A percentile compares a stretch with the other conserved stretches of the same genome.
Evolutionary conservation across 2,797 vertebrate species (phyloP).

Genomic region (Hybognathus amarus): DNA sequence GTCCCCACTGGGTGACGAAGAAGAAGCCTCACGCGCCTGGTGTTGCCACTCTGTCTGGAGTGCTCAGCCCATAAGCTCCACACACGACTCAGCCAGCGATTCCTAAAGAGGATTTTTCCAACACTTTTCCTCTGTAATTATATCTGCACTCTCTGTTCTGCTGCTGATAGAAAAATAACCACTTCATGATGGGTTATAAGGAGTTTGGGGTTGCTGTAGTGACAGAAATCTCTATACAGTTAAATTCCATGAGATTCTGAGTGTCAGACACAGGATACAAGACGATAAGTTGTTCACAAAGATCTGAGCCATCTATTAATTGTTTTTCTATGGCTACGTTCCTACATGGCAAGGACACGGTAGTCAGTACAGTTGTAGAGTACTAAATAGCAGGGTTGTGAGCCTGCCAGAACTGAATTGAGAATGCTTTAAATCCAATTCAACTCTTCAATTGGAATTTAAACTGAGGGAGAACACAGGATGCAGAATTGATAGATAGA

Average conservation of each 20-base stretch:
- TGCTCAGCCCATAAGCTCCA: constrained; percentile 76
- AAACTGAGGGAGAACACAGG: not conserved
- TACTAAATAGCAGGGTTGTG: not conserved
- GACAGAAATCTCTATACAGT: constrained; percentile 42
- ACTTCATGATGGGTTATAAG: constrained; percentile 75
- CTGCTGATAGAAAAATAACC: constrained; percentile 63
- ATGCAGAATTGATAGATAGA: not conserved
- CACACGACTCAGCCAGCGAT: constrained; percentile 67
- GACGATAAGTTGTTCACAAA: not conserved
- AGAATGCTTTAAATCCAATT: not conserved
- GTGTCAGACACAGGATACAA: constrained; percentile 9
- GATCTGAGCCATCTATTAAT: not conserved
- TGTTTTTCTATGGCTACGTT: not conserved
- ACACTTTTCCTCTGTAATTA: constrained; percentile 75
- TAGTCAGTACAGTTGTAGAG: not conserved
- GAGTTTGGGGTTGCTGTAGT: constrained; percentile 52
- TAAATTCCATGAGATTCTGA: constrained; percentile 18
- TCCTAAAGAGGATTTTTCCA: constrained; percentile 66
- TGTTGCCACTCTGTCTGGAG: constrained; percentile 77
- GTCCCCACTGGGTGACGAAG: constrained; percentile 41
- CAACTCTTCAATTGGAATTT: not conserved
- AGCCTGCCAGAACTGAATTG: not conserved
- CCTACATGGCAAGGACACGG: not conserved
- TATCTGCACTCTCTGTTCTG: constrained; percentile 65
- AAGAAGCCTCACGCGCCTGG: constrained; percentile 45